Evolutionary conservation across 2,113 vertebrate species (phyloP).

Genomic region (Sceloporus tristichus): DNA sequence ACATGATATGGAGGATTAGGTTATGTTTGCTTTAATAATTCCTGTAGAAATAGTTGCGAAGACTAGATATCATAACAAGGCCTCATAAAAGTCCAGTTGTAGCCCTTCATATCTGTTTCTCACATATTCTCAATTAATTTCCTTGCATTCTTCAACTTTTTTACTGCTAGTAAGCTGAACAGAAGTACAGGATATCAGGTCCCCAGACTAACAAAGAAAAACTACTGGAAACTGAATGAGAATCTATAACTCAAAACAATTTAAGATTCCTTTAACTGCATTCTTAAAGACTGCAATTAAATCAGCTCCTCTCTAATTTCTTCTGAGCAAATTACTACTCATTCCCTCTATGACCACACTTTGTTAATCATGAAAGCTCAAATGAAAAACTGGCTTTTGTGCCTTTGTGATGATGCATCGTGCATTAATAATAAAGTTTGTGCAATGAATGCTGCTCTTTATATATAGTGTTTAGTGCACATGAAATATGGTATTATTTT

Average conservation of each 20-base stretch:
- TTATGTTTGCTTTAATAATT: constrained; percentile 13
- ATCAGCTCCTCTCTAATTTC: constrained; percentile 42
- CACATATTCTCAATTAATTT: neutral
- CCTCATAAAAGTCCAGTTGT: neutral
- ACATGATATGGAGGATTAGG: too few species aligned
- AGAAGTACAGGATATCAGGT: neutral
- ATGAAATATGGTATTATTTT: neutral
- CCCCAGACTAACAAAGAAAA: constrained; percentile 6
- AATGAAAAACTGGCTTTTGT: constrained; percentile 18
- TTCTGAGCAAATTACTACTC: constrained; percentile 44
- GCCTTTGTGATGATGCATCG: constrained; percentile 11
- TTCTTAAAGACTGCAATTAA: constrained; percentile 23
- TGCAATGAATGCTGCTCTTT: neutral
- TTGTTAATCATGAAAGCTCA: constrained; percentile 37
- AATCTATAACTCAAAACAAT: neutral
- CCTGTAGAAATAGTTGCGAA: neutral
- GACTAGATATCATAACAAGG: neutral
- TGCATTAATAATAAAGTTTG: neutral
- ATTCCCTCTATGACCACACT: constrained; percentile 13
- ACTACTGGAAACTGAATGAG: constrained; percentile 22
- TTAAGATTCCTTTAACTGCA: constrained; percentile 8
- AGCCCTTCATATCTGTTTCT: neutral
- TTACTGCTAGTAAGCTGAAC: neutral
- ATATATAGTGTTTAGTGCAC: neutral
- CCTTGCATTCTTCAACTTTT: neutral